Evolutionary conservation across 1,140 invertebrate species (phyloP), one percentile per base, ranked within the genome.

Genomic region (Wasmannia auropunctata): DNA sequence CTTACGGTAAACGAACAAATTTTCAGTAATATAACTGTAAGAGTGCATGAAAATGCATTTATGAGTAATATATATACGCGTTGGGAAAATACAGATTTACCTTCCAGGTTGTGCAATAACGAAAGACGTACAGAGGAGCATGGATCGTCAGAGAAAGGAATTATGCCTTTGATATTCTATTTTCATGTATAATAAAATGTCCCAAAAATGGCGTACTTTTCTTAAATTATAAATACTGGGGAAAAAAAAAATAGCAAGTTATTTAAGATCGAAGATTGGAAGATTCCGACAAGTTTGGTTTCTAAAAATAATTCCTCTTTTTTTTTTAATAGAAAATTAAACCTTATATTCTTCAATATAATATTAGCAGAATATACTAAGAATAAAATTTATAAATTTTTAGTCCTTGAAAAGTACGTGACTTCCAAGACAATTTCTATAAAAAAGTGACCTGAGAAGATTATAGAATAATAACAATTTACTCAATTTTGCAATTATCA

Each of bases 91-190:
- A 67, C 49, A 22, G 31, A 60, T 84, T 62, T 43, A 70, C 85
- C 74, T 89, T 87, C 79, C 74, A 89, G 79, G 79, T 89, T 90
- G 88, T 90, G 54, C 63, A 74, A 74, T 60, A 75, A 80, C 60
- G 63, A 81, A 69, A 86, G 46, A 76, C 56, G 54, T 74, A 84
- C 65, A 89, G 58, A 86, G 58, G 75, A 63, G 79, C 51, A 87
- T 72, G 83, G 34, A 31, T 83, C 43, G 31, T 67, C 51, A 74
- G 74, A 74, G 5, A 74, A 22, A 72, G 31, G 19, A 58, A 58
- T n/a, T 58, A 72, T 81, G 67, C 10, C 43, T 74, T 83, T n/a
- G 37, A 58, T 58, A 72, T 70, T 8, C 19, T 25, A 43, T 70
- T 80, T 83, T 14, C 28, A 43, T 72, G 25, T 28, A 14, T 69